Conservation (phyloP, 2,797 vertebrate species). For the Premnoplex brunnescens region DNA sequence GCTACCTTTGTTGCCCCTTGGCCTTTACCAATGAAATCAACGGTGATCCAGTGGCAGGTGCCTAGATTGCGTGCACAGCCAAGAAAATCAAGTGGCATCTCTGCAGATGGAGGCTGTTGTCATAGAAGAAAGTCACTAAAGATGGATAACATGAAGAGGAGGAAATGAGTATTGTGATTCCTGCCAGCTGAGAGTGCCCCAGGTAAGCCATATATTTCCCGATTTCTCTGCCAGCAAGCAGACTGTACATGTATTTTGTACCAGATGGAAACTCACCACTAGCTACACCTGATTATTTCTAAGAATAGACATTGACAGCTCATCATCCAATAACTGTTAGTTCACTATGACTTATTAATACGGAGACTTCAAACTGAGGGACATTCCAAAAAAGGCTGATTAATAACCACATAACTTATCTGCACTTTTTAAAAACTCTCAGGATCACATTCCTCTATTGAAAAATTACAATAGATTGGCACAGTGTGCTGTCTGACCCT, state of each 20-base stretch:
- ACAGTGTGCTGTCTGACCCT: background rate
- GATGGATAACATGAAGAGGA: conserved; percentile 50
- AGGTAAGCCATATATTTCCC: background rate
- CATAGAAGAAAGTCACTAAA: conserved; percentile 54
- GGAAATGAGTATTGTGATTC: background rate
- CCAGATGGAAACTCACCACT: background rate
- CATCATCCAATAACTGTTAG: background rate
- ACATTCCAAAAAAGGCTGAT: background rate
- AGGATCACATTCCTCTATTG: background rate
- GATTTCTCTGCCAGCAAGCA: background rate
- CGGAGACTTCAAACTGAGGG: background rate
- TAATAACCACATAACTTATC: background rate
- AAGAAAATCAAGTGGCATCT: conserved; percentile 8
- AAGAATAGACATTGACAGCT: background rate
- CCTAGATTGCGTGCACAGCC: background rate
- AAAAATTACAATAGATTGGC: background rate
- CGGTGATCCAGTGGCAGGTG: background rate
- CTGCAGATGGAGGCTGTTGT: conserved; percentile 28
- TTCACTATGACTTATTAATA: background rate
- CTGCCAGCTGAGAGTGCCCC: background rate
- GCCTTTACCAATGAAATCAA: background rate
- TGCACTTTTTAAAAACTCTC: background rate
- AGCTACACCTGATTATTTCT: background rate
- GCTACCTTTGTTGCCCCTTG: background rate
- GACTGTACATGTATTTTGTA: background rate